phyloP scores from a whole-genome alignment of 2,888 invertebrate species.

The Prionchulus punctatus region DNA sequence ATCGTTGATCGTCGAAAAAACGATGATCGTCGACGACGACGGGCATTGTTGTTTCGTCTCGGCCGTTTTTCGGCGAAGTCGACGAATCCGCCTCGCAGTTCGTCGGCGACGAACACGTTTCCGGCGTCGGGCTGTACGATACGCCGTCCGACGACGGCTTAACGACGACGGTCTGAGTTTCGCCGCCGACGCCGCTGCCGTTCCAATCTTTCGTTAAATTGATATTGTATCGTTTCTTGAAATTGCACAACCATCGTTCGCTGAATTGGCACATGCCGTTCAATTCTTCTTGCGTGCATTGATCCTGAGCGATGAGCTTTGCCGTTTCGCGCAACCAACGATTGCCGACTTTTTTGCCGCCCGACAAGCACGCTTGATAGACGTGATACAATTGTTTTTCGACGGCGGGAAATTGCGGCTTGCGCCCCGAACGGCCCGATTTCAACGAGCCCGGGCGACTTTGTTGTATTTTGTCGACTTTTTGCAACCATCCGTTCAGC shows the following conservation, averaged over 20 bases:
- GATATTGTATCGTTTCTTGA: constrained; percentile 18
- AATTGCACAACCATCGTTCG: constrained; percentile 23
- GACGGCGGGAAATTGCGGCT: constrained; percentile 22
- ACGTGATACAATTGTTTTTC: constrained; percentile 19
- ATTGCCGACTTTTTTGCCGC: constrained; percentile 15
- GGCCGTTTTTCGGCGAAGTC: not conserved
- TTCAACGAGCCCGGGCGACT: constrained; percentile 23
- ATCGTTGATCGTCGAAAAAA: not conserved
- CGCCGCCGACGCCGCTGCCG: not conserved
- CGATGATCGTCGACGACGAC: not conserved
- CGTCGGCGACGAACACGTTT: too few relatives aligned
- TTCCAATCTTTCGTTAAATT: constrained; percentile 5
- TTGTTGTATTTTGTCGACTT: constrained; percentile 20
- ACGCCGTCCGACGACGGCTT: not conserved
- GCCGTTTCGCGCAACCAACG: constrained; percentile 22
- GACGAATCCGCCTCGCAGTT: not conserved
- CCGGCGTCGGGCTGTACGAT: not conserved
- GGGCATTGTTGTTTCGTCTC: too few relatives aligned
- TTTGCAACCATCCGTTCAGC: constrained; percentile 24
- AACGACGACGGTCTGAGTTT: not conserved
- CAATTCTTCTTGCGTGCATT: constrained; percentile 13
- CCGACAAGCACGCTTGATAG: constrained; percentile 11
- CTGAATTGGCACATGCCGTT: constrained; percentile 20
- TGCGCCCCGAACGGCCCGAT: constrained; percentile 20
- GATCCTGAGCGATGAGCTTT: constrained; percentile 15